Percentiles rank a stretch among this genome's conserved stretches.
phyloP scores from a whole-genome alignment of 2,797 vertebrate genomes.

The Cryptoprocta ferox region DNA sequence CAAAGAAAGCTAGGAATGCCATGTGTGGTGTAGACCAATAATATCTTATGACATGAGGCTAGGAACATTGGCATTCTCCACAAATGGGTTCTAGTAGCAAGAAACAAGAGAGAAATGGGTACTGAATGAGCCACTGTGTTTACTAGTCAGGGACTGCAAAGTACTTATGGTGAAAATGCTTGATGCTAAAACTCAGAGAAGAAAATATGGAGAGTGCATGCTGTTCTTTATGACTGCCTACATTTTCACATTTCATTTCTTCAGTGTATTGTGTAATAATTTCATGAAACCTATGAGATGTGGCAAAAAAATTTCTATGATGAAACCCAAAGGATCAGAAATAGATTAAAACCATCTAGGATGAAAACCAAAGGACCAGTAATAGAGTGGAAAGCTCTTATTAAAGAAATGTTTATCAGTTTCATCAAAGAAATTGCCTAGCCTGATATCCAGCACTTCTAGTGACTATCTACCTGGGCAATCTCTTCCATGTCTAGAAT shows the following conservation, averaged over 20 bases:
- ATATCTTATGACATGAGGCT: neutral
- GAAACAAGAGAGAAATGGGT: neutral
- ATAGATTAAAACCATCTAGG: neutral
- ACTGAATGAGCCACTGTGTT: neutral
- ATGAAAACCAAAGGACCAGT: neutral
- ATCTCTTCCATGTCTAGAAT: neutral
- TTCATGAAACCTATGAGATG: neutral
- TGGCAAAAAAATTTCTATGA: neutral
- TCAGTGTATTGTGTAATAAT: neutral
- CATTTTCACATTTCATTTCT: neutral
- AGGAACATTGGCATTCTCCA: neutral
- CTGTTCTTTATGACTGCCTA: neutral
- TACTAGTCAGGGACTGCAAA: neutral
- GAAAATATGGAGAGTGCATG: neutral
- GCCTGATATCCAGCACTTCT: neutral
- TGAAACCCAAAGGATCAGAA: neutral
- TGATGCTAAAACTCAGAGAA: neutral
- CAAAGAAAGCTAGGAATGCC: neutral
- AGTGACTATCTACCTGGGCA: neutral
- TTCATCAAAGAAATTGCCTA: neutral
- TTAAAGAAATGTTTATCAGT: neutral
- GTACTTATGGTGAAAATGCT: neutral
- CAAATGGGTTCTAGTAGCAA: neutral
- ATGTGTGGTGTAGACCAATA: neutral
- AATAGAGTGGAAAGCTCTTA: neutral